Base-by-base conservation (phyloP, 2,888 invertebrate genomes). In the Caenorhabditis auriculariae region DNA sequence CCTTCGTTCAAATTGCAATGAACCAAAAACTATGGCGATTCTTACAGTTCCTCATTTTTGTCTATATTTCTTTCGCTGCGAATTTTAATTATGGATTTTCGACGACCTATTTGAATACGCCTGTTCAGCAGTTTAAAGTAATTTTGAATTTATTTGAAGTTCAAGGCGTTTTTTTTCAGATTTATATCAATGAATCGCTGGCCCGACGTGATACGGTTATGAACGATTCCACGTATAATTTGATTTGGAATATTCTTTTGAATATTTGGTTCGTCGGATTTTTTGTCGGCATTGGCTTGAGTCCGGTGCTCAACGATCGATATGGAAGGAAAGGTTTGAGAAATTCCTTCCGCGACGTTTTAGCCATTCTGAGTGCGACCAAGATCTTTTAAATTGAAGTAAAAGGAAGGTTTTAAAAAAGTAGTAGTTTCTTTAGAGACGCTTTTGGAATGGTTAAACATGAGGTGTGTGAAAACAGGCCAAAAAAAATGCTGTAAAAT, bases 211-310 rank as follows among this genome's bases (percentile, higher is more conserved):
- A 57, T n/a, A 26, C 56, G 28, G 17, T 42, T 5, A 64, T 75
- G 64, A 55, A 56, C 17, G 65, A 66, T 15, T 15, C 23, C 2
- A 64, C 53, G 17, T 69, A 65, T 39, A 57, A 62, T 12, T 37
- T 59, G 51, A 69, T 71, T 26, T 77, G 75, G 76, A 72, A 75
- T 44, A 41, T 72, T 7, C 72, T 76, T 32, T 54, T 70, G 6
- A 76, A 76, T 45, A 62, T 68, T 19, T 77, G 77, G 72, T 75
- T 76, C 41, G 65, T 75, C 9, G 75, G 74, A 1, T 76, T 74
- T 37, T 74, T 74, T 39, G 29, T 72, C 19, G 77, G 77, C 5
- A 69, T 72, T 9, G 73, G 70, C 69, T 44, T 73, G 24, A 74
- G 66, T 52, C 74, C 76, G 4, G 24, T 75, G 21, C 41, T 77